A percentile compares a stretch with the other conserved stretches of the same genome.
Conservation (phyloP, 2,888 invertebrate genomes). For the Altica lythri region DNA sequence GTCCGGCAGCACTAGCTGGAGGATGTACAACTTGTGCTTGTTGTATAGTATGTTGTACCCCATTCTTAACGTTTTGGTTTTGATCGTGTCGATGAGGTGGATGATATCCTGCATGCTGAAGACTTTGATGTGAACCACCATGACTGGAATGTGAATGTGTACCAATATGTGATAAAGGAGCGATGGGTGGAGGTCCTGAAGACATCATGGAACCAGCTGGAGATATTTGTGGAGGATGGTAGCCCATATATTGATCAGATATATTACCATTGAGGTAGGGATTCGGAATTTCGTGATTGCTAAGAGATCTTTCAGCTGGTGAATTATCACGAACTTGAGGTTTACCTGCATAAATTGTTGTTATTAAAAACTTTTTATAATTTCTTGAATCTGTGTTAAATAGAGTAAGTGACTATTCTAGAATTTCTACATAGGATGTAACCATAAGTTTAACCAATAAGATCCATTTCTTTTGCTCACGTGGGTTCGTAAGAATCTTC, state of each 20-base stretch:
- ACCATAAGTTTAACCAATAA: too few species aligned
- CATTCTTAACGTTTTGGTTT: conserved; percentile 65
- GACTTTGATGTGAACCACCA: conserved; percentile 52
- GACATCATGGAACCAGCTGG: conserved; percentile 62
- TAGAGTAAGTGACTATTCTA: too few species aligned
- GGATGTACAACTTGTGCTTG: conserved; percentile 37
- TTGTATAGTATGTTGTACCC: conserved; percentile 44
- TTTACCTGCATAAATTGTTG: conserved; percentile 39
- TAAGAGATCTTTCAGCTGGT: conserved; percentile 50
- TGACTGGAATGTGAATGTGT: conserved; percentile 43
- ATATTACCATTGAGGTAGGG: conserved; percentile 44
- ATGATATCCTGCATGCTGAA: conserved; percentile 48
- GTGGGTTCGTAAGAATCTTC: too few species aligned
- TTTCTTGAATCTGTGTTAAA: too few species aligned
- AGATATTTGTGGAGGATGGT: conserved; percentile 54
- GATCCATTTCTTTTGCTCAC: too few species aligned
- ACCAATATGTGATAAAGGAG: conserved; percentile 24
- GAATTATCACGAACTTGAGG: conserved; percentile 52
- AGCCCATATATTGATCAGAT: conserved; percentile 38
- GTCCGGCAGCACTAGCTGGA: conserved; percentile 37
- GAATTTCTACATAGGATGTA: too few species aligned
- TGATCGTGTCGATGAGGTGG: conserved; percentile 60
- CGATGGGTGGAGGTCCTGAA: conserved; percentile 53
- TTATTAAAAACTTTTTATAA: too few species aligned
- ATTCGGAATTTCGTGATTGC: conserved; percentile 51